Conservation (phyloP, 1,140 invertebrate genomes). For the Dreissena rostriformis region DNA sequence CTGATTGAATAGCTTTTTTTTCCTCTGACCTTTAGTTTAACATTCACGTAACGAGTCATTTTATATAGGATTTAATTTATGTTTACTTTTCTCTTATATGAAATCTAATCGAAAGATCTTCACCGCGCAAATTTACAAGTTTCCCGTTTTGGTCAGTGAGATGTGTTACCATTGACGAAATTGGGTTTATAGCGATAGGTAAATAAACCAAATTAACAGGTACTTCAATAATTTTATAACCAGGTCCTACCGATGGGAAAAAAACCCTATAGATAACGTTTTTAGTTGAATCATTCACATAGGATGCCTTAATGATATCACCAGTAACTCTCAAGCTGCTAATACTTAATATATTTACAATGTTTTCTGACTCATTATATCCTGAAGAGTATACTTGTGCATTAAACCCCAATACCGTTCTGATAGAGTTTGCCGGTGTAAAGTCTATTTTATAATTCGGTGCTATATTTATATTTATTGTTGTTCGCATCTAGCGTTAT, state of each 20-base stretch:
- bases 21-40: constrained; percentile 14
- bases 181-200: not conserved
- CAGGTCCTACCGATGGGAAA: not conserved
- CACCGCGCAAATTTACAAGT: not conserved
- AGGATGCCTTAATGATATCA: not conserved
- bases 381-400: not conserved
- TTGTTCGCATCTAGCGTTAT: not conserved
- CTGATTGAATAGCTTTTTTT: constrained; percentile 6
- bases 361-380: constrained; percentile 8
- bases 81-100: constrained; percentile 8
- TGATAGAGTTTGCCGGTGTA: constrained; percentile 4
- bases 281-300: not conserved
- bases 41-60: constrained; percentile 15
- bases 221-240: constrained; percentile 8
- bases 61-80: constrained; percentile 7
- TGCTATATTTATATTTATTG: not conserved
- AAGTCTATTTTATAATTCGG: constrained; percentile 6
- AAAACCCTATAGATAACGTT: not conserved
- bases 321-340: not conserved
- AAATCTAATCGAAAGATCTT: constrained; percentile 5
- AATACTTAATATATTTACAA: constrained; percentile 12
- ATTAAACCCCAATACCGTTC: constrained; percentile 1
- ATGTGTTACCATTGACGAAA: not conserved
- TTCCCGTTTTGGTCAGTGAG: constrained; percentile 11
- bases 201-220: constrained; percentile 9